phyloP scores from a whole-genome alignment of 2,797 vertebrate genomes.

The Anas bahamensis region DNA sequence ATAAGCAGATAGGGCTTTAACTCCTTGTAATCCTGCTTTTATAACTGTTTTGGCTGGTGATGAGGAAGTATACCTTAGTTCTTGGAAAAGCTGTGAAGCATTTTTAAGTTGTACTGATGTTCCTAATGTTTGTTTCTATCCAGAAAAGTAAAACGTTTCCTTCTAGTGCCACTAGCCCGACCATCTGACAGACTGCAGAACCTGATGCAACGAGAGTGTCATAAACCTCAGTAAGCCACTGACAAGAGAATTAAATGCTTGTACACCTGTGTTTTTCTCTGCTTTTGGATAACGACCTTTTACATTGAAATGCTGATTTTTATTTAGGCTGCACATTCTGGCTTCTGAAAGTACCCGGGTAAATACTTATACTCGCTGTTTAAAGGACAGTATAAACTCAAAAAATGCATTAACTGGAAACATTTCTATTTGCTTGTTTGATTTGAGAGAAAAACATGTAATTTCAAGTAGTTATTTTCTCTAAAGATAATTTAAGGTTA shows the following conservation, averaged over 20 bases:
- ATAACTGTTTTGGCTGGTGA: not conserved
- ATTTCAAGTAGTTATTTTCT: not conserved
- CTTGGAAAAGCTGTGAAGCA: not conserved
- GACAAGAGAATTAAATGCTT: not conserved
- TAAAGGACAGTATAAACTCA: not conserved
- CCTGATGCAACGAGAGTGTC: not conserved
- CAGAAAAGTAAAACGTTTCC: not conserved
- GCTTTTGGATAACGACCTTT: not conserved
- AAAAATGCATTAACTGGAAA: not conserved
- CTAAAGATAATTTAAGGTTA: not conserved
- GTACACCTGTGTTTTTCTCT: not conserved
- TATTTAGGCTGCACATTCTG: not conserved
- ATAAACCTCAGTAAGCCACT: not conserved
- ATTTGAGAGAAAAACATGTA: not conserved
- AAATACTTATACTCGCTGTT: not conserved
- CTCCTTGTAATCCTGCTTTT: not conserved
- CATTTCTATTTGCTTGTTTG: not conserved
- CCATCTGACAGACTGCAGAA: not conserved
- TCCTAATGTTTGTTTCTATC: not conserved
- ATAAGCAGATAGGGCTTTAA: not conserved
- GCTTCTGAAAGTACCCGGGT: not conserved
- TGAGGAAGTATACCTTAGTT: not conserved
- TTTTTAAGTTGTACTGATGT: rapidly evolving
- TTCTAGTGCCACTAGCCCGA: not conserved
- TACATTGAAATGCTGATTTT: not conserved